phyloP scores from a whole-genome alignment of 2,113 vertebrate genomes.

The Phaethornis superciliosus region DNA sequence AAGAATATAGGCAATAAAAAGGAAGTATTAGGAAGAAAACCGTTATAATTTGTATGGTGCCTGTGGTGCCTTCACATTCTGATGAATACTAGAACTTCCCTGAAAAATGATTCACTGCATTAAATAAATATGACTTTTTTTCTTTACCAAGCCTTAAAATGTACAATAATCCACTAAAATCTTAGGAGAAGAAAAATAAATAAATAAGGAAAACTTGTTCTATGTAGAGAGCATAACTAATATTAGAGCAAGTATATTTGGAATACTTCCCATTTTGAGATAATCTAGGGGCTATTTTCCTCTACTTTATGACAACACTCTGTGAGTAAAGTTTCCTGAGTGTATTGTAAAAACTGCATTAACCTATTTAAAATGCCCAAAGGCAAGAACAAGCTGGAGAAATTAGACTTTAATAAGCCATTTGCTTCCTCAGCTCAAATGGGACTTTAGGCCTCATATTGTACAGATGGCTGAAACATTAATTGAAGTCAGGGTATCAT shows the following conservation, averaged over 20 bases:
- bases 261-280: slow-evolving; percentile 25
- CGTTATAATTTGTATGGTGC: slow-evolving; percentile 55
- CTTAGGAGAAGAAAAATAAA: not conserved
- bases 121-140: slow-evolving; percentile 46
- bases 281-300: slow-evolving; percentile 51
- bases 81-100: slow-evolving; percentile 39
- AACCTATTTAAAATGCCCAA: slow-evolving; percentile 70
- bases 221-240: not conserved
- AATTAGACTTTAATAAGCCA: slow-evolving; percentile 67
- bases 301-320: slow-evolving; percentile 39
- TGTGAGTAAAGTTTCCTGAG: slow-evolving; percentile 54
- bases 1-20: slow-evolving; percentile 61
- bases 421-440: slow-evolving; percentile 63
- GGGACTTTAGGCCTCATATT: slow-evolving; percentile 38
- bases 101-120: slow-evolving; percentile 41
- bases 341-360: slow-evolving; percentile 62
- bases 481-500: slow-evolving; percentile 10
- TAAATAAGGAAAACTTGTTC: not conserved
- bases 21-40: slow-evolving; percentile 52
- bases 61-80: slow-evolving; percentile 41
- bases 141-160: not conserved
- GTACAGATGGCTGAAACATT: slow-evolving; percentile 35
- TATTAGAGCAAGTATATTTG: not conserved
- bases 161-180: slow-evolving; percentile 10
- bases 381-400: slow-evolving; percentile 59